These are phyloP conservation scores for Myopa testacea DNA, from an alignment of 2,888 invertebrate genomes.

Conservation along the genomic window DNA sequence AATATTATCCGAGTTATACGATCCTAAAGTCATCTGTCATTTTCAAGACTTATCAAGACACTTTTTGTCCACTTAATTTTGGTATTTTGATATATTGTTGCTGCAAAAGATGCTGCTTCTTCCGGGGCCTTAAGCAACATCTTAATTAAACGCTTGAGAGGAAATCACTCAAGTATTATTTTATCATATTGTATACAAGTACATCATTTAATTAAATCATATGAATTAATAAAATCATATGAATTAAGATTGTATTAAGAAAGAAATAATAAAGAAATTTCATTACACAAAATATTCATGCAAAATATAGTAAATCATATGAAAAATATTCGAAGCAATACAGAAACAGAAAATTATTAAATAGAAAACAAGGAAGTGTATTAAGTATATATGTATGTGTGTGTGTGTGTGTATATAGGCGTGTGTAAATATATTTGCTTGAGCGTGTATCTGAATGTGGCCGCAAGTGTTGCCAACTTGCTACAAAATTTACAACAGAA, in stretches of 20 bases:
- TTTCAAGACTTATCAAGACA: too few relatives aligned
- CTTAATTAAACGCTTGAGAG: conserved; percentile 15
- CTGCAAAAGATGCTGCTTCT: too few relatives aligned
- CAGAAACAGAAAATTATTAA: neutral
- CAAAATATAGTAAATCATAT: neutral
- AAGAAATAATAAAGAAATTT: conserved; percentile 16
- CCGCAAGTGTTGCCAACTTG: conserved; percentile 31
- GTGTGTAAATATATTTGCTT: neutral
- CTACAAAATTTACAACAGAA: conserved; percentile 30
- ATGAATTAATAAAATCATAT: too few relatives aligned
- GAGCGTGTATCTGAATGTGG: neutral
- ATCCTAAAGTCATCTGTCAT: too few relatives aligned
- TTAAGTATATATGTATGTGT: conserved; percentile 14
- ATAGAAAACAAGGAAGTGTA: neutral
- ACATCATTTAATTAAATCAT: too few relatives aligned
- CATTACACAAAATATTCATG: conserved; percentile 15
- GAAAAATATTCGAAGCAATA: neutral
- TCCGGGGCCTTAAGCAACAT: neutral
- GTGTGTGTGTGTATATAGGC: neutral
- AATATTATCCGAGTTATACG: too few relatives aligned
- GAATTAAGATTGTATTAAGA: too few relatives aligned
- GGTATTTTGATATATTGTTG: too few relatives aligned
- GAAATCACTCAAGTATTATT: neutral
- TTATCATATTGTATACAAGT: neutral
- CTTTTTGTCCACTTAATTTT: too few relatives aligned